Base-by-base conservation (phyloP, 2,113 vertebrate species). In the Meriones unguiculatus region DNA sequence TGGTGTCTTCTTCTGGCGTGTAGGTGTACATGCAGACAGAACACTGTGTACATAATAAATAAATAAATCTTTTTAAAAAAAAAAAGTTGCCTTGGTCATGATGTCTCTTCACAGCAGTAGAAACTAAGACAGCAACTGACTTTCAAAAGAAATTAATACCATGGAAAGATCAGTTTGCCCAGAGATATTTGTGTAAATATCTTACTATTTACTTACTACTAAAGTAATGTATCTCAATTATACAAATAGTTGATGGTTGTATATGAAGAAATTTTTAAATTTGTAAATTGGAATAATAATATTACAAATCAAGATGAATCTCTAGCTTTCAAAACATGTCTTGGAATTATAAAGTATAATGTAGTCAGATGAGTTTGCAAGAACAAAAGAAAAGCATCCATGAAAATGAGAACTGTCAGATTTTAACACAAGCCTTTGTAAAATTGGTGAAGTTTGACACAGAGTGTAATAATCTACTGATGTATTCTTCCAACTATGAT, bases 131-230 rank as follows among this genome's bases (percentile, higher is more conserved):
- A 41, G n/a, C 24, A 84, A 64, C n/a, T 95, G 76, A 46, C 86
- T 80, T 92, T 90, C 78, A 67, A 92, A 93, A 38, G 35, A 93
- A 90, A 88, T 77, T 9, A 38, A 89, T 90, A 28, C 62, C 57
- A 41, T 50, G 17, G 7, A 78, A 30, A 90, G 11, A 82, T 11
- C 17, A 50, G 17, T 59, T 72, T 91, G 7, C 69, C 93, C 88
- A 92, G 32, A 85, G 69, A 57, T 57, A 84, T 72, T 87, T 94
- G 64, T 46, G 46, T 5, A 46, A 46, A 46, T 46, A 46, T 46
- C 46, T 46, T 46, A 46, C 46, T 46, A 46, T 5, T 46, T 46
- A 46, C 94, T 97, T 94, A 75, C 87, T 96, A 76, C 78, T 95
- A n/a, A 94, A 87, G 76, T 89, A 80, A 46, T 86, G 38, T 7